phyloP scores from a whole-genome alignment of 1,140 invertebrate species.

The Zaprionus capensis region DNA sequence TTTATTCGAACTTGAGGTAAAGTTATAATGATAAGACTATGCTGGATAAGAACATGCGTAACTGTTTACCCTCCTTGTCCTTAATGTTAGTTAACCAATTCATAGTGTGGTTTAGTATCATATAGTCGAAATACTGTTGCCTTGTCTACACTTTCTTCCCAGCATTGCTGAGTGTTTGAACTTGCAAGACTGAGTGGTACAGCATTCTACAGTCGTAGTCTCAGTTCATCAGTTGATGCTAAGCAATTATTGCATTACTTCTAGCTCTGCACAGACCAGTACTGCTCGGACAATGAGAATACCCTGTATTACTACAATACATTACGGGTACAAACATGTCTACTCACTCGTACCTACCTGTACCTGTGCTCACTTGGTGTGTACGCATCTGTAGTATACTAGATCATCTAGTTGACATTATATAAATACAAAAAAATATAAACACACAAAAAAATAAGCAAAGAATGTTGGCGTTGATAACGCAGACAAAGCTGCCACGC shows the following conservation, averaged over 20 bases:
- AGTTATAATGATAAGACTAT: too few species aligned
- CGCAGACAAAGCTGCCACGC: slow-evolving; percentile 17
- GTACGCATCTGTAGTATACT: background rate
- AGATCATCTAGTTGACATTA: background rate
- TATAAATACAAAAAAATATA: background rate
- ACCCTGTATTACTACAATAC: too few species aligned
- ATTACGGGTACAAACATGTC: background rate
- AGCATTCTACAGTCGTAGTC: background rate
- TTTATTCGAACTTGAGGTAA: too few species aligned
- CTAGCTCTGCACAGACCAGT: background rate
- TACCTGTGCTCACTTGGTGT: background rate
- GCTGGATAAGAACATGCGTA: too few species aligned
- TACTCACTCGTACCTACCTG: background rate
- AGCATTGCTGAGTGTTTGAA: background rate
- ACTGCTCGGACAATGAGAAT: too few species aligned
- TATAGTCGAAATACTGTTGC: background rate
- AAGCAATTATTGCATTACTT: background rate
- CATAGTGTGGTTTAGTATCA: too few species aligned
- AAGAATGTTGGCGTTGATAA: slow-evolving; percentile 32
- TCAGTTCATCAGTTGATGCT: background rate
- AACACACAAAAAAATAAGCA: background rate
- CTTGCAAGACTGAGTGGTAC: background rate
- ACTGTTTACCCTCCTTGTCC: too few species aligned
- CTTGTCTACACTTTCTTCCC: background rate
- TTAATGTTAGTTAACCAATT: too few species aligned